Conservation (phyloP, 2,888 invertebrate genomes). For the Drosophila anomalipes region DNA sequence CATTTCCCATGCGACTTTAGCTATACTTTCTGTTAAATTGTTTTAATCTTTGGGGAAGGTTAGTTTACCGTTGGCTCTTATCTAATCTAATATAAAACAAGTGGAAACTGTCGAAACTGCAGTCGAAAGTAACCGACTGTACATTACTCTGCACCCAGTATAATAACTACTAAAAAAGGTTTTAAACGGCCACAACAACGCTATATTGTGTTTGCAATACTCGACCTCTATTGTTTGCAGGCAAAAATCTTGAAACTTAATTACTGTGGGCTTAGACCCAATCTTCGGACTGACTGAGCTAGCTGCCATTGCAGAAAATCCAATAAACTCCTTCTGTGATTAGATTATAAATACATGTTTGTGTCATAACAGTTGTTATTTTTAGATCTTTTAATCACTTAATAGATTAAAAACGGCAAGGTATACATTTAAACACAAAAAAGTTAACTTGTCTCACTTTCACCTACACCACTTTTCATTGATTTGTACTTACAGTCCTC, state of each 20-base stretch:
- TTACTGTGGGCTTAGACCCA: neutral
- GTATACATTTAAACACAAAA: neutral
- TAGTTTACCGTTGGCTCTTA: neutral
- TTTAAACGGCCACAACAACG: neutral
- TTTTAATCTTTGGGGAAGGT: conserved; percentile 10
- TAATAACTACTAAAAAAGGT: neutral
- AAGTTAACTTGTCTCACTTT: neutral
- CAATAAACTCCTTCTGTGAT: neutral
- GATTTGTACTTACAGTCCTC: conserved; percentile 34
- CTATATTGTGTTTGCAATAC: neutral
- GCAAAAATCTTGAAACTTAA: neutral
- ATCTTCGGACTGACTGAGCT: neutral
- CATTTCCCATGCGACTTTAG: neutral
- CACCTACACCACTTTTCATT: neutral
- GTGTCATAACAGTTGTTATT: neutral
- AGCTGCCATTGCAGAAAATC: neutral
- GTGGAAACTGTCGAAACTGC: neutral
- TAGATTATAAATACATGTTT: neutral
- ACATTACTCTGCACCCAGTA: neutral
- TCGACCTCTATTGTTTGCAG: neutral
- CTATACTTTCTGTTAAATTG: neutral
- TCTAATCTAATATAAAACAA: neutral
- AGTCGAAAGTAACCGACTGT: neutral
- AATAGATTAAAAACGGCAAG: neutral
- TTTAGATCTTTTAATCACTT: neutral